Evolutionary conservation across 2,797 vertebrate genomes (phyloP).

Genomic region (Artibeus lituratus): DNA sequence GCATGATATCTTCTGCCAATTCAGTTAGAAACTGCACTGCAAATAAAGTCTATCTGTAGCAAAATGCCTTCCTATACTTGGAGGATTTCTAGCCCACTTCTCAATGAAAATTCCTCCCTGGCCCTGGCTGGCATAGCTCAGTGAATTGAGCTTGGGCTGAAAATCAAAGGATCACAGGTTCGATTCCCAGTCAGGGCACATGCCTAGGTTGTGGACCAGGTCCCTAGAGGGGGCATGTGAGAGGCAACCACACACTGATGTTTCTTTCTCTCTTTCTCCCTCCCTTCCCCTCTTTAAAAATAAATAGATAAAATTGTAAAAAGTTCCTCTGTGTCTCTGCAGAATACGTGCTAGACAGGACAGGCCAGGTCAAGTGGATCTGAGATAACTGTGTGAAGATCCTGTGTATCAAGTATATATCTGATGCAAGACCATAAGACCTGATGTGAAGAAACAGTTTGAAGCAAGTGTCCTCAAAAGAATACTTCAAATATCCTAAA

Average conservation of each 20-base stretch:
- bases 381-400: constrained; percentile 94
- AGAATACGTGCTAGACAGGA: constrained; percentile 93
- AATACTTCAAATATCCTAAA: constrained; percentile 93
- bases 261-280: too few relatives aligned
- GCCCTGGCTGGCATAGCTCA: too few relatives aligned
- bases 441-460: constrained; percentile 91
- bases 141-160: too few relatives aligned
- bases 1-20: constrained; percentile 86
- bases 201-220: too few relatives aligned
- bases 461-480: constrained; percentile 93
- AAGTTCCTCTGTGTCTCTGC: constrained; percentile 89
- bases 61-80: constrained; percentile 91
- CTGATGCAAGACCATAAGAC: constrained; percentile 89
- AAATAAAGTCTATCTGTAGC: constrained; percentile 92
- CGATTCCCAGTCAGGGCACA: too few relatives aligned
- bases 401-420: constrained; percentile 94
- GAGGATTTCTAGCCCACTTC: constrained; percentile 90
- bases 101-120: constrained; percentile 92
- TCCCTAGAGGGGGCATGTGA: too few relatives aligned
- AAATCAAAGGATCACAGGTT: too few relatives aligned
- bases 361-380: constrained; percentile 90
- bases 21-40: constrained; percentile 93
- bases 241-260: too few relatives aligned
- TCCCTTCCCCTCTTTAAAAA: too few relatives aligned
- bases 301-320: too few relatives aligned